Conservation (phyloP, 2,888 invertebrate genomes). For the Aphrophora alni region DNA sequence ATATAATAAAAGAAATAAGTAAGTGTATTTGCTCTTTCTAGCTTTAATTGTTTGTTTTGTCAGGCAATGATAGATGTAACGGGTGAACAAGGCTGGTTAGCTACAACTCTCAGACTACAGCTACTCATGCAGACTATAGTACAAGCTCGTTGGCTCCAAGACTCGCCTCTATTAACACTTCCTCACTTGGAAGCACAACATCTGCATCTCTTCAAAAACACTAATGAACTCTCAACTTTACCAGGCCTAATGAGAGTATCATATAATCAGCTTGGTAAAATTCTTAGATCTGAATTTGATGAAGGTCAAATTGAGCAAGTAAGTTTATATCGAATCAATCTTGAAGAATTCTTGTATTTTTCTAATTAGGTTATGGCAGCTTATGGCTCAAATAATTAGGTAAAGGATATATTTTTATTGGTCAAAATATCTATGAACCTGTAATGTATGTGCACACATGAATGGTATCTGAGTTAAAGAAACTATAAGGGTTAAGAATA, state of each 20-base stretch:
- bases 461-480: too few relatives aligned
- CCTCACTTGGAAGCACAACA: conserved; percentile 76
- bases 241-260: conserved; percentile 68
- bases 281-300: conserved; percentile 69
- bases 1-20: too few relatives aligned
- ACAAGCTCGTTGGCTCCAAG: conserved; percentile 88
- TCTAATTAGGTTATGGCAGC: too few relatives aligned
- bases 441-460: too few relatives aligned
- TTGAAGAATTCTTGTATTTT: too few relatives aligned
- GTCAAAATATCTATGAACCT: too few relatives aligned
- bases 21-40: too few relatives aligned
- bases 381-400: too few relatives aligned
- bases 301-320: conserved; percentile 76
- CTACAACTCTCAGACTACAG: conserved; percentile 78
- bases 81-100: conserved; percentile 90
- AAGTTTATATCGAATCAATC: too few relatives aligned
- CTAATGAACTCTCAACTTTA: conserved; percentile 54
- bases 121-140: conserved; percentile 87
- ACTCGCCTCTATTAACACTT: conserved; percentile 75
- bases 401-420: too few relatives aligned
- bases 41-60: too few relatives aligned
- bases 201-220: conserved; percentile 62
- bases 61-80: conserved; percentile 96
- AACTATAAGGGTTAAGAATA: too few relatives aligned
- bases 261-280: conserved; percentile 66